phyloP scores from a whole-genome alignment of 2,797 vertebrate genomes.

The Alcedo atthis region DNA sequence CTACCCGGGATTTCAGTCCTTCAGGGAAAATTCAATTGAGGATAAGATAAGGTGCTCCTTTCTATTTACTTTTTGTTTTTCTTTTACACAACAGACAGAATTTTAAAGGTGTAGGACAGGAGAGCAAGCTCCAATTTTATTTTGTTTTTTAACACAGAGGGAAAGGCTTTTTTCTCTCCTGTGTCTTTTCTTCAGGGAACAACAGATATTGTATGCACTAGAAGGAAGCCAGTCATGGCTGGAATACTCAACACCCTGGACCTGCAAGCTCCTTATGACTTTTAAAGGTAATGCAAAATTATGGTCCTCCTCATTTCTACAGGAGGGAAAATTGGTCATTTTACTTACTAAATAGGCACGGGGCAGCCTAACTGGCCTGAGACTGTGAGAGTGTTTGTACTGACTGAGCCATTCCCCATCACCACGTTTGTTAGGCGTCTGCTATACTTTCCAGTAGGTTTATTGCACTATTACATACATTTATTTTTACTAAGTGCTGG shows the following conservation, averaged over 20 bases:
- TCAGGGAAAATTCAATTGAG: constrained; percentile 40
- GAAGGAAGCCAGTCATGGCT: not conserved
- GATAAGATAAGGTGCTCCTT: constrained; percentile 38
- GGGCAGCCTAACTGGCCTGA: not conserved
- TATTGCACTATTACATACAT: not conserved
- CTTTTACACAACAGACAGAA: constrained; percentile 37
- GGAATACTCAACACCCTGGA: not conserved
- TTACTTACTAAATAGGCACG: not conserved
- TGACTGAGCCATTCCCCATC: not conserved
- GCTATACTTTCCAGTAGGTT: not conserved
- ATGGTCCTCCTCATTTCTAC: not conserved
- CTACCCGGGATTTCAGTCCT: constrained; percentile 10
- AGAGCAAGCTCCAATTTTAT: not conserved
- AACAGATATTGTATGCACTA: not conserved
- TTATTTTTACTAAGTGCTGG: not conserved
- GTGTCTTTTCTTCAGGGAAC: not conserved
- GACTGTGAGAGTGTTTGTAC: not conserved
- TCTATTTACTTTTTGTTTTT: constrained; percentile 5
- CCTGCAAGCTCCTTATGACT: not conserved
- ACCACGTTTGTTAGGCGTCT: not conserved
- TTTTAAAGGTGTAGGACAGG: constrained; percentile 41
- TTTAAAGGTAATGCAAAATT: not conserved
- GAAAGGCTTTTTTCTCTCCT: not conserved
- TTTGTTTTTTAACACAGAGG: not conserved
- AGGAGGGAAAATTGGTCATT: not conserved